Conservation (phyloP, 2,797 vertebrate species). For the Sebastes nivosus region DNA sequence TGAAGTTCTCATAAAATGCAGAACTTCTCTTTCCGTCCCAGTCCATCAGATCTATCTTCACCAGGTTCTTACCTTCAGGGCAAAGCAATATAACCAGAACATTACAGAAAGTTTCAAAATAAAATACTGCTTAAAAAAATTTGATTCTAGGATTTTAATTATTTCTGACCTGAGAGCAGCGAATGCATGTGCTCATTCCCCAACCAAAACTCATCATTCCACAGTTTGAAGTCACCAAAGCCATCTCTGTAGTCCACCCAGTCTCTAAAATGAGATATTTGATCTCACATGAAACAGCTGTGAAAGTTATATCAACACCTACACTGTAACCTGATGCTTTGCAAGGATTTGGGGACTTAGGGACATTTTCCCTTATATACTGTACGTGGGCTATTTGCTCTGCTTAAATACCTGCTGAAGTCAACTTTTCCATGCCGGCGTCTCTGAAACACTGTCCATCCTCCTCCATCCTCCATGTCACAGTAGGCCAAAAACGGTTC, state of each 20-base stretch:
- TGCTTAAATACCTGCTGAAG: constrained; percentile 84
- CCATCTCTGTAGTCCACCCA: constrained; percentile 92
- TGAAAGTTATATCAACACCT: neutral
- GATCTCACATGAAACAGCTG: neutral
- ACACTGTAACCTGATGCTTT: neutral
- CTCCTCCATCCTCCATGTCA: constrained; percentile 92
- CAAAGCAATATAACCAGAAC: neutral
- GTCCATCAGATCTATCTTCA: constrained; percentile 92
- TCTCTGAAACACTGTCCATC: constrained; percentile 91
- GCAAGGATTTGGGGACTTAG: neutral
- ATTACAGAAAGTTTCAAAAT: neutral
- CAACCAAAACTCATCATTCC: constrained; percentile 93
- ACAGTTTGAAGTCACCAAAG: constrained; percentile 88
- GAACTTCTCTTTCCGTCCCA: constrained; percentile 86
- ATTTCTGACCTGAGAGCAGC: constrained; percentile 83
- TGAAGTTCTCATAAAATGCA: constrained; percentile 89
- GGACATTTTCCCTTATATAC: neutral
- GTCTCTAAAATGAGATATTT: constrained; percentile 75
- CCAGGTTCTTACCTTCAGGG: constrained; percentile 81
- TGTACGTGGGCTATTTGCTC: neutral
- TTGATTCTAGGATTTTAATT: neutral
- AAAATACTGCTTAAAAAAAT: neutral
- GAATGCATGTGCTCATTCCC: constrained; percentile 89
- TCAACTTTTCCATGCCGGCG: constrained; percentile 88
- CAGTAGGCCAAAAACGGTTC: constrained; percentile 90